These are phyloP conservation scores for Panthera tigris DNA, from an alignment of 2,113 vertebrate species.

Conservation along the genomic window DNA sequence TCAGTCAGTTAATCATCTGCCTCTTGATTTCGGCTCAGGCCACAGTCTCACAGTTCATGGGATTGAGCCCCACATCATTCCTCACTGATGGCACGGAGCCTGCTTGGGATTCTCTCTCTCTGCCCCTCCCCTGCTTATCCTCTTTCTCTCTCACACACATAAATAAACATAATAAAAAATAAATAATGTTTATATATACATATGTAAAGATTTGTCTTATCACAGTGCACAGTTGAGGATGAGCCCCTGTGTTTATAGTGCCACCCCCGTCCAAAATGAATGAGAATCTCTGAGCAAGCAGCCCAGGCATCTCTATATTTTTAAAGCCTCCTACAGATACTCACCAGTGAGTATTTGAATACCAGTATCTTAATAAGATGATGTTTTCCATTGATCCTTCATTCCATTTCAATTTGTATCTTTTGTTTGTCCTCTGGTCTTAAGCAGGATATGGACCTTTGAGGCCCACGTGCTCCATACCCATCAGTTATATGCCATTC, in stretches of 20 bases:
- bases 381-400: background rate
- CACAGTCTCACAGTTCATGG: too few species aligned
- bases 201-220: background rate
- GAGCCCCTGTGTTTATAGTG: background rate
- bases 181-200: too few species aligned
- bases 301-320: background rate
- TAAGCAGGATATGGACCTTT: background rate
- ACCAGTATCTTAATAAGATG: background rate
- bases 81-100: too few species aligned
- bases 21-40: too few species aligned
- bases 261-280: background rate
- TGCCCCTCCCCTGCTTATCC: too few species aligned
- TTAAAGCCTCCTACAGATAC: background rate
- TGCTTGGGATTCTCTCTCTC: too few species aligned
- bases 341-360: background rate
- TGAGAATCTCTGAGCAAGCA: background rate
- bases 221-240: accelerated
- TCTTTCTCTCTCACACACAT: too few species aligned
- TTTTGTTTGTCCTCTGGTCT: background rate
- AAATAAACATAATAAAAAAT: too few species aligned
- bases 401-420: background rate
- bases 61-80: too few species aligned
- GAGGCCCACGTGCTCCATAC: background rate
- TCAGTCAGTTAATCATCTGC: too few species aligned
- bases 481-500: background rate